Evolutionary conservation across 2,797 vertebrate species (phyloP).

Genomic region (Rhinogobio ventralis): DNA sequence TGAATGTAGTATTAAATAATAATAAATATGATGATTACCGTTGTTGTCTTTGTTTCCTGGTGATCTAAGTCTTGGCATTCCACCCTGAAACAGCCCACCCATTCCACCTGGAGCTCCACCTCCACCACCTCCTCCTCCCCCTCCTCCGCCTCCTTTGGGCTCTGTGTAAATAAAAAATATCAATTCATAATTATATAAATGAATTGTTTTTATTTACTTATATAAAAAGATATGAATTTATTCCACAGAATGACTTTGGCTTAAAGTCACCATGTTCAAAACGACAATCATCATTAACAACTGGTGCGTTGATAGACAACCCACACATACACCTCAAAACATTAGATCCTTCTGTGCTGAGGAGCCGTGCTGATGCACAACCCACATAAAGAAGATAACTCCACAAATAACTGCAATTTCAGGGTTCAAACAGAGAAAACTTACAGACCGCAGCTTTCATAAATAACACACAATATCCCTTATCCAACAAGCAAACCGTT

Average conservation of each 20-base stretch:
- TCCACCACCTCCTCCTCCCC: slow-evolving; percentile 72
- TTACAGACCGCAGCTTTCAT: no score
- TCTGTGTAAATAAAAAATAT: slow-evolving; percentile 72
- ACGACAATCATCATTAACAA: no score
- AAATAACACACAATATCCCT: no score
- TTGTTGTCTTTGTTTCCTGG: slow-evolving; percentile 72
- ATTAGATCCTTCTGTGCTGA: no score
- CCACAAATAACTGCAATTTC: no score
- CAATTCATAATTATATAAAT: neutral
- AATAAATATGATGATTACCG: slow-evolving; percentile 75
- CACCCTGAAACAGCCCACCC: slow-evolving; percentile 93
- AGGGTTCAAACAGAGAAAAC: no score
- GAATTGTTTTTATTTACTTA: neutral
- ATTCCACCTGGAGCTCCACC: slow-evolving; percentile 80
- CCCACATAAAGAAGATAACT: no score
- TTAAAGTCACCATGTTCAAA: neutral
- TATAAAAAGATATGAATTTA: neutral
- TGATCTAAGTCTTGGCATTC: slow-evolving; percentile 93
- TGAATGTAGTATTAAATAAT: neutral
- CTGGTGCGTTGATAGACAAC: no score
- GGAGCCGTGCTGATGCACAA: no score
- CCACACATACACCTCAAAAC: no score
- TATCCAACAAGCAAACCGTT: no score
- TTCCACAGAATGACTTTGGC: neutral
- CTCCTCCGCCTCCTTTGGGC: slow-evolving; percentile 82